Base-by-base conservation (phyloP, 2,113 vertebrate species). In the Sinosuthora webbiana region DNA sequence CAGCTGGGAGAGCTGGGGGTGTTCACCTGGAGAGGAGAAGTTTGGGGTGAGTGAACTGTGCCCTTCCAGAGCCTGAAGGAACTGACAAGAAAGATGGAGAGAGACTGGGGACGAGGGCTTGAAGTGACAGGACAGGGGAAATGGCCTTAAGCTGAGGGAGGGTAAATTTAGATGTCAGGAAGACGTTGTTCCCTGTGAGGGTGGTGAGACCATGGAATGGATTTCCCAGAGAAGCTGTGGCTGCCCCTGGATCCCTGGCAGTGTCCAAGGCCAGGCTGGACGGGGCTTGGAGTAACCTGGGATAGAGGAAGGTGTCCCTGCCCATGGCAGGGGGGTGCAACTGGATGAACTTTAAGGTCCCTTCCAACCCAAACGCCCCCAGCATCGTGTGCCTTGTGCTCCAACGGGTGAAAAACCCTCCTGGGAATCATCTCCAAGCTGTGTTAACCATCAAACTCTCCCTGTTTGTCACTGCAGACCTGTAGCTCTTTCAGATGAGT, bases 81-180 rank as follows among this genome's bases (percentile, higher is more conserved):
- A 8, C 1, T 5, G 1, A 31, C 0, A 80, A 16, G 35, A 64
- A 45, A 6, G 16, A 49, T 16, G 44, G 3, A 2, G 12, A 57
- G 31, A 31, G 68, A 16, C 18, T 44, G 10, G 4, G 27, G 6
- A 33, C 0, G 1, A 24, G 33, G 19, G 15, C 2, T 1, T 74
- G 44, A 6, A 57, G 31, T 12, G 35, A 44, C 15, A 41, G 56
- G 19, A 31, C 35, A 45, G 7, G 6, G 27, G 23, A 4, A 65
- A 65, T 59, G 19, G 12, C 33, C 5, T 39, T n/a, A 9, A 37
- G 16, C 5, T 67, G 53, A 33, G 11, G 8, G 28, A n/a, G 13
- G 8, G 20, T 59, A 60, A 57, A 37, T 24, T 4, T 6, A 74
- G 15, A 8, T 45, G 30, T 11, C 16, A 15, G 33, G 23, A 59